Base-by-base conservation (phyloP, 1,140 invertebrate species). In the Macrobrachium nipponense region DNA sequence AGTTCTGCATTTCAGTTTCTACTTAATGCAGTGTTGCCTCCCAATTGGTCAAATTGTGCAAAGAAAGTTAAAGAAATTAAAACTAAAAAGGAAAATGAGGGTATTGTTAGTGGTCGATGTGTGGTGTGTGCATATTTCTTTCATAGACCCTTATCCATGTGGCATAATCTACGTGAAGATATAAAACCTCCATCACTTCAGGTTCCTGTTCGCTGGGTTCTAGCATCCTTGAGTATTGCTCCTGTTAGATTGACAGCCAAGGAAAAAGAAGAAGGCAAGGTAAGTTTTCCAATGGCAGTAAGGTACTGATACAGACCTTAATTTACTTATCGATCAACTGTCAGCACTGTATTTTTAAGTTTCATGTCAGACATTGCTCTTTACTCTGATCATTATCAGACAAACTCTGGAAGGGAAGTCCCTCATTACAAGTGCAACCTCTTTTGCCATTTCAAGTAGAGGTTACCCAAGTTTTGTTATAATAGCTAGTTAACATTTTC, bases 201-300 rank as follows among this genome's bases (percentile, higher is more conserved):
- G 73, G 82, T 84, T 5, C 82, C 82, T 17, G 61, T 84, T 11
- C 72, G 73, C 15, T 84, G 82, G 82, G 82, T 84, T 36, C 78
- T 73, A 27, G 27, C 77, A 11, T 84, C 82, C 18, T 72, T 84
- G 60, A 66, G 61, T 66, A 44, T 78, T 12, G 12, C n/a, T 17
- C 73, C 23, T 10, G 14, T 66, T 18, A 18, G 60, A 20, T 27
- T 84, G n/a, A 58, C 82, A n/a, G 15, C 18, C 18, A 14, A n/a
- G 59, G 82, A 84, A 12, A 60, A 23, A 11, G 61, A 66, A 20
- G 61, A 61, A 18, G 82, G 68, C 60, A 84, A 61, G 73, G 82
- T 84, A 15, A 68, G 82, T 68, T 23, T 27, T 44, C 10, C 36
- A 20, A 36, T 17, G 70, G 7, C 6, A 18, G 18, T 14, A 23